Percentiles rank a stretch among this genome's conserved stretches.
Evolutionary conservation across 2,113 vertebrate species (phyloP).

Genomic region (Sinosuthora webbiana): DNA sequence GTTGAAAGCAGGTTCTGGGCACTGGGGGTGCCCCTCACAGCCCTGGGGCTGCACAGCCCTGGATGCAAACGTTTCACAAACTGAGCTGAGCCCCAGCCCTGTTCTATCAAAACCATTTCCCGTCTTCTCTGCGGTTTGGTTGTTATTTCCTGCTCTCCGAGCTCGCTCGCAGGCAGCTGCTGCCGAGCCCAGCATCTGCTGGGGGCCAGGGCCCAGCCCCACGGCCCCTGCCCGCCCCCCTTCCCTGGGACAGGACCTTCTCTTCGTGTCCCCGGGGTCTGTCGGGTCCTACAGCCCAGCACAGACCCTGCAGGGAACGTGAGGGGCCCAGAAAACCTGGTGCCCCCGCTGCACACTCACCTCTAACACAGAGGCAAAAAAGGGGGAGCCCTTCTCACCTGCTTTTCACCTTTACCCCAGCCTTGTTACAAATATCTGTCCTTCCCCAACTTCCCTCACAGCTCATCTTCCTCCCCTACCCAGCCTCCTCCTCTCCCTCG

Average conservation of each 20-base stretch:
- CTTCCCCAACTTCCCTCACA: not conserved
- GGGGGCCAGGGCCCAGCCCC: not conserved
- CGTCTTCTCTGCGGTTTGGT: constrained; percentile 18
- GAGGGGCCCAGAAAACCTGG: not conserved
- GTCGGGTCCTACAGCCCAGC: fast-evolving
- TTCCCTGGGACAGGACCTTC: not conserved
- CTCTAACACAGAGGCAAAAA: fast-evolving
- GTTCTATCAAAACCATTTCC: constrained; percentile 26
- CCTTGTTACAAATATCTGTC: not conserved
- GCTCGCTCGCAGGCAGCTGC: not conserved
- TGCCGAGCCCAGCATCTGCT: not conserved
- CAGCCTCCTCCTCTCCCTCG: not conserved
- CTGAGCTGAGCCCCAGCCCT: not conserved
- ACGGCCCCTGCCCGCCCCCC: not conserved
- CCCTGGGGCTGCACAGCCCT: not conserved
- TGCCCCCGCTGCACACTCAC: fast-evolving
- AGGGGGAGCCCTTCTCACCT: not conserved
- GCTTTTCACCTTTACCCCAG: not conserved
- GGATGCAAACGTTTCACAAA: fast-evolving
- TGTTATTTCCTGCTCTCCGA: constrained; percentile 19
- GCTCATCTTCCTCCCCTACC: not conserved
- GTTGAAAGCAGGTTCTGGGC: not conserved
- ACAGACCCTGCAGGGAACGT: not conserved
- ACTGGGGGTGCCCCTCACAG: not conserved
- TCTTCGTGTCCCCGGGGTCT: fast-evolving